Percentiles rank a stretch among this genome's conserved stretches.
Evolutionary conservation across 2,888 invertebrate species (phyloP).

Genomic region (Horisme vitalbata): DNA sequence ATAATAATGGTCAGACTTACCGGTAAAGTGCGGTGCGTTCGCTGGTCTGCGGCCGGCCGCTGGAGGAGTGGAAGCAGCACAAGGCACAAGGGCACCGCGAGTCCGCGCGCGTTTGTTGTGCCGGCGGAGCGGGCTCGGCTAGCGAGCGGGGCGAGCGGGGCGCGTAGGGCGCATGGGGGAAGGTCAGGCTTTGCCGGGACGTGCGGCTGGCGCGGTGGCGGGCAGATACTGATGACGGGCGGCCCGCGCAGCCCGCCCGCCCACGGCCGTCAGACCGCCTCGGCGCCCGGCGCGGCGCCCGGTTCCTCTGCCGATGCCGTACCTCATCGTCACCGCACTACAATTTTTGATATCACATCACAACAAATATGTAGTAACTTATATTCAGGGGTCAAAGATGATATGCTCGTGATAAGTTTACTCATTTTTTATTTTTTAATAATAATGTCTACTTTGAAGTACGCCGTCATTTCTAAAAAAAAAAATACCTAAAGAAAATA

Average conservation of each 20-base stretch:
- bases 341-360: conserved; percentile 57
- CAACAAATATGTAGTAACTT: no score
- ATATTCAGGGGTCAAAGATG: no score
- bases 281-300: conserved; percentile 50
- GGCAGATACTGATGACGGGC: conserved; percentile 62
- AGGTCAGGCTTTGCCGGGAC: conserved; percentile 53
- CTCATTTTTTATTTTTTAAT: no score
- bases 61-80: conserved; percentile 48
- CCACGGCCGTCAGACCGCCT: conserved; percentile 53
- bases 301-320: conserved; percentile 56
- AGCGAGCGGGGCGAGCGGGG: conserved; percentile 33
- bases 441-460: no score
- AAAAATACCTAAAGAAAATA: no score
- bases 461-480: no score
- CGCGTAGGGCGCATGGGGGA: conserved; percentile 34
- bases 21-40: conserved; percentile 27
- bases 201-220: conserved; percentile 69
- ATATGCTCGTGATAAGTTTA: no score
- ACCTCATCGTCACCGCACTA: conserved; percentile 64
- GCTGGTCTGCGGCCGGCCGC: conserved; percentile 33
- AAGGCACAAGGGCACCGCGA: conserved; percentile 51
- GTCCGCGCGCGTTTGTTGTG: conserved; percentile 59
- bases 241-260: conserved; percentile 60
- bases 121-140: conserved; percentile 46
- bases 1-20: conserved; percentile 51